These are phyloP conservation scores for Ochlodes sylvanus DNA, from an alignment of 2,888 invertebrate genomes.

Conservation along the genomic window DNA sequence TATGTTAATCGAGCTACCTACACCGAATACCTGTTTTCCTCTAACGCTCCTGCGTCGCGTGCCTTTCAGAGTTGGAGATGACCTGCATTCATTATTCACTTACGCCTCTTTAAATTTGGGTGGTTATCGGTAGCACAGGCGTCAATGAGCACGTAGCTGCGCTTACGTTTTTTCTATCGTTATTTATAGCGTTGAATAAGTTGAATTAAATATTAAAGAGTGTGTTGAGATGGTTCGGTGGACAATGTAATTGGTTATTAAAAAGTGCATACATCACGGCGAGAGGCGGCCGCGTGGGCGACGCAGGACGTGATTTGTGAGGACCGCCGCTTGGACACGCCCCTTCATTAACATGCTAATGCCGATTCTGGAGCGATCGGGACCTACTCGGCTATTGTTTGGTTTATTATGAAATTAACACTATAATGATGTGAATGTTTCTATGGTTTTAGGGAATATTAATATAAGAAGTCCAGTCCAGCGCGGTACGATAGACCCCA, in stretches of 20 bases:
- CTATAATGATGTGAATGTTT: slow-evolving; percentile 32
- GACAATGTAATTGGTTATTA: slow-evolving; percentile 80
- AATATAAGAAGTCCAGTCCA: not conserved
- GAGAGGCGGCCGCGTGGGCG: slow-evolving; percentile 60
- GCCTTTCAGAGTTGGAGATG: not conserved
- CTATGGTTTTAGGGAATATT: slow-evolving; percentile 39
- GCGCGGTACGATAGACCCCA: too few species aligned
- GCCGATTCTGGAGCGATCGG: slow-evolving; percentile 63
- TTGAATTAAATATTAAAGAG: slow-evolving; percentile 25
- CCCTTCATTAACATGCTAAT: slow-evolving; percentile 84
- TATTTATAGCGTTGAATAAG: slow-evolving; percentile 18
- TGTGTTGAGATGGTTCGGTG: slow-evolving; percentile 43
- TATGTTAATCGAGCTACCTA: slow-evolving; percentile 77
- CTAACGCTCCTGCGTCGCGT: slow-evolving; percentile 43
- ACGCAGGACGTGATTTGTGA: slow-evolving; percentile 68
- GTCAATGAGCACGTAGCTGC: not conserved
- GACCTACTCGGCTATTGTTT: slow-evolving; percentile 47
- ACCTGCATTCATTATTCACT: not conserved
- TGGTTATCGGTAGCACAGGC: not conserved
- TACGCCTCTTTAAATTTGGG: slow-evolving; percentile 1
- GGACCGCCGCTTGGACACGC: slow-evolving; percentile 58
- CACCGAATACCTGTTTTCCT: slow-evolving; percentile 49
- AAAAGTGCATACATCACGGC: slow-evolving; percentile 75
- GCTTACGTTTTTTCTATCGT: slow-evolving; percentile 1
- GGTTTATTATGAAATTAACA: slow-evolving; percentile 44